Percentiles rank a stretch among this genome's conserved stretches.
These are phyloP conservation scores for Hydrolagus colliei DNA, from an alignment of 2,797 vertebrate genomes.

Conservation along the genomic window DNA sequence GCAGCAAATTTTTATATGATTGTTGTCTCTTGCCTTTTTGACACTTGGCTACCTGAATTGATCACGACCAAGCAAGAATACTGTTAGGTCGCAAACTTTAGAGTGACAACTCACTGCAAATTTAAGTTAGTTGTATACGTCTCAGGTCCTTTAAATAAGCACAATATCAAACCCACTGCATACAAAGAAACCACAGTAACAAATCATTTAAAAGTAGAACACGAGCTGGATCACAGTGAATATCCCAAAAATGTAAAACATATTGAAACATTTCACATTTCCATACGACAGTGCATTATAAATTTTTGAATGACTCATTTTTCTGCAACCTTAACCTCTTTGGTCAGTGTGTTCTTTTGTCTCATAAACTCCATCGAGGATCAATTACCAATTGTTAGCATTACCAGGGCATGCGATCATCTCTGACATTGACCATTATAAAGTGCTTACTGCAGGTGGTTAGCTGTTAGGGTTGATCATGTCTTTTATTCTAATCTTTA, in stretches of 20 bases:
- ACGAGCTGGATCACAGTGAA: not conserved
- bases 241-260: not conserved
- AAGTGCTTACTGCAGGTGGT: not conserved
- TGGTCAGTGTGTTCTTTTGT: not conserved
- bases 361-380: not conserved
- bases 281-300: not conserved
- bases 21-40: not conserved
- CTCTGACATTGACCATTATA: not conserved
- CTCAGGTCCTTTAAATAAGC: not conserved
- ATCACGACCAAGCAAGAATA: not conserved
- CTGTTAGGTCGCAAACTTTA: not conserved
- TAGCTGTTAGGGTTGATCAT: too few species aligned
- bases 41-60: not conserved
- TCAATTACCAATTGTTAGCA: not conserved
- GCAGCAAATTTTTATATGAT: slow-evolving; percentile 24
- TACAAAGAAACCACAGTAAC: not conserved
- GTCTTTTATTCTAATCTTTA: not conserved
- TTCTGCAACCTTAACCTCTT: not conserved
- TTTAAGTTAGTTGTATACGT: not conserved
- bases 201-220: not conserved
- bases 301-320: not conserved
- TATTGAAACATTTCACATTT: not conserved
- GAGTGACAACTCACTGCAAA: not conserved
- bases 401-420: not conserved
- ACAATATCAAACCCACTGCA: not conserved